Conservation (phyloP, 2,797 vertebrate genomes). For the Cynodonichthys magdalenae region DNA sequence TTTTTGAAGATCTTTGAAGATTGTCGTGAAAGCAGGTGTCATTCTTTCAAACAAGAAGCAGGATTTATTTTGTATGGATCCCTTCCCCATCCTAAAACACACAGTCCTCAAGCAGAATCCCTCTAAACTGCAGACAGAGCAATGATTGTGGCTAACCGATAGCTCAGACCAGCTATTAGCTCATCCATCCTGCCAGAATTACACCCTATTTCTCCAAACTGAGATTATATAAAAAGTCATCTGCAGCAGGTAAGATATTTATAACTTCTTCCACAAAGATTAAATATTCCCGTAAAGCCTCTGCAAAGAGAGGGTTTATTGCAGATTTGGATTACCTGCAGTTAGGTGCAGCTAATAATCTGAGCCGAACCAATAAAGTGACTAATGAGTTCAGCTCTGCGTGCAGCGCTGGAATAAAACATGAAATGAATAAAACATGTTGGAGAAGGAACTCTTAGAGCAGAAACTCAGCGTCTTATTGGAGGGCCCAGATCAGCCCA, state of each 20-base stretch:
- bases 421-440: constrained; percentile 12
- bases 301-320: constrained; percentile 2
- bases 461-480: constrained; percentile 22
- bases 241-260: not conserved
- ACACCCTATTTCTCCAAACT: too few relatives aligned
- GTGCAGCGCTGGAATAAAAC: constrained; percentile 6
- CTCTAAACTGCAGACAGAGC: too few relatives aligned
- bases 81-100: too few relatives aligned
- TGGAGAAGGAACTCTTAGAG: constrained; percentile 9
- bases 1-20: too few relatives aligned
- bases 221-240: too few relatives aligned
- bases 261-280: not conserved
- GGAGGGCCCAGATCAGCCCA: constrained; percentile 10
- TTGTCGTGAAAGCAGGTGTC: too few relatives aligned
- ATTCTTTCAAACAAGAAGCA: too few relatives aligned
- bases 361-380: constrained; percentile 8
- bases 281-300: not conserved
- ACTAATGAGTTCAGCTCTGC: constrained; percentile 7
- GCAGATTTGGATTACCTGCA: constrained; percentile 4
- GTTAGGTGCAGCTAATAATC: constrained; percentile 7
- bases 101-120: too few relatives aligned
- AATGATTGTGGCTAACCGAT: too few relatives aligned
- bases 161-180: too few relatives aligned
- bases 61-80: too few relatives aligned
- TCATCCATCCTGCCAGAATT: too few relatives aligned